phyloP scores from a whole-genome alignment of 2,797 vertebrate genomes.

The Myotis myotis region DNA sequence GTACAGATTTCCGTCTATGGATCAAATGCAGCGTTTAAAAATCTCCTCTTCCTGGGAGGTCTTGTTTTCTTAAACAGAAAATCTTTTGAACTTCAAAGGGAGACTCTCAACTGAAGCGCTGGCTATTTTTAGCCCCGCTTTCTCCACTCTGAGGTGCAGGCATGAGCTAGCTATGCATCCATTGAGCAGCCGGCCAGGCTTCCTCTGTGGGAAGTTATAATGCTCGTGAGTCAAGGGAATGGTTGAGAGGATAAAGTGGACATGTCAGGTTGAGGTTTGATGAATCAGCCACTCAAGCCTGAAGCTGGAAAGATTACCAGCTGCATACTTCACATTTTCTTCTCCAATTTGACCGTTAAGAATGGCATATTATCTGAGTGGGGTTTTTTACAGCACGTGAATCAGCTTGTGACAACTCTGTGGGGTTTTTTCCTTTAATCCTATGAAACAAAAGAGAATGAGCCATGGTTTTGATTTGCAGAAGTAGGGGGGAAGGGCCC shows the following conservation, averaged over 20 bases:
- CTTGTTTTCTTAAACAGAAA: conserved; percentile 29
- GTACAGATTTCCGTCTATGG: background rate
- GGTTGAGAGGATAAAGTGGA: background rate
- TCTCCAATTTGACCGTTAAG: conserved; percentile 31
- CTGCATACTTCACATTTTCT: conserved; percentile 67
- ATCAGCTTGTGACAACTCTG: conserved; percentile 24
- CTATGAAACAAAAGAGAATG: background rate
- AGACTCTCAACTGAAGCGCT: background rate
- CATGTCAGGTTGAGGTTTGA: background rate
- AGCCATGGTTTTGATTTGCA: background rate
- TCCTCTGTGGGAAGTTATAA: conserved; percentile 41
- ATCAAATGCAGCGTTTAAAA: conserved; percentile 29
- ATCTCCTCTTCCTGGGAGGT: background rate
- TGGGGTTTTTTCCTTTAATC: background rate
- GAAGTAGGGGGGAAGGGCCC: background rate
- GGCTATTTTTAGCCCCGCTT: background rate
- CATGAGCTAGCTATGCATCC: background rate
- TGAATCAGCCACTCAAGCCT: conserved; percentile 27
- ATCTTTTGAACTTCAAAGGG: background rate
- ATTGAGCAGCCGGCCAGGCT: background rate
- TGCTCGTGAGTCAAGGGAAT: conserved; percentile 19
- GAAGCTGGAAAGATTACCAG: conserved; percentile 21
- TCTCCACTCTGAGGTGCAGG: background rate
- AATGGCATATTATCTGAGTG: conserved; percentile 34
- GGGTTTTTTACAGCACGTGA: background rate